Evolutionary conservation across 2,888 invertebrate species (phyloP), one percentile per base, ranked within the genome.

Genomic region (Lycia hirtaria): DNA sequence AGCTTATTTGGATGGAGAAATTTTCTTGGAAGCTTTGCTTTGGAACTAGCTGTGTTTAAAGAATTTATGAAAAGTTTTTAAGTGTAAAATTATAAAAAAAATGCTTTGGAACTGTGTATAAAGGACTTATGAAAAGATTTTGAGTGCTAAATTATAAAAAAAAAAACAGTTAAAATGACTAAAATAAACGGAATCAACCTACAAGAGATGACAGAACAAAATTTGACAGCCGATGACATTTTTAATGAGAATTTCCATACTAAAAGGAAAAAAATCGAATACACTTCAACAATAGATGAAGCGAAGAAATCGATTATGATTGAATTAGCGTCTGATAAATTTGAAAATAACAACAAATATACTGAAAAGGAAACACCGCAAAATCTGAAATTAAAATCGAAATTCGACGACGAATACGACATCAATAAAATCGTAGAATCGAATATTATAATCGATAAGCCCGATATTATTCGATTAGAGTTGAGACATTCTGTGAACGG

Each of bases 171-270:
- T 70, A 82, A 75, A 69, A 89, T 90, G 88, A 89, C 89, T 72
- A 90, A 87, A 81, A 87, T 86, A 76, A 85, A 84, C 78, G 86
- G 79, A 65, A 71, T 78, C 62, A 80, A 77, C 76, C 71, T 84
- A 66, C 80, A 80, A 51, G 82, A 85, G 55, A 85, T 88, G 83
- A 80, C 80, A 22, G 81, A 80, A 62, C 77, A 80, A 60, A 83
- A 82, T 57, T 64, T 86, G 41, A 58, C 57, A 75, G 83, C 85
- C 30, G 85, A 88, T 6, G 85, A 88, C 62, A 87, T 89, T 59
- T 85, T 89, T 60, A 82, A 81, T 59, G 83, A 85, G 20, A 58
- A 58, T 60, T 78, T 81, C 53, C 75, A 76, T 22, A 51, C 73
- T 0, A 86, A 85, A 76, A 70, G 80, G 47, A 87, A 84, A 58